Percentiles rank a stretch among this genome's conserved stretches.
phyloP scores from a whole-genome alignment of 2,797 vertebrate genomes.

The Macrochelys suwanniensis region DNA sequence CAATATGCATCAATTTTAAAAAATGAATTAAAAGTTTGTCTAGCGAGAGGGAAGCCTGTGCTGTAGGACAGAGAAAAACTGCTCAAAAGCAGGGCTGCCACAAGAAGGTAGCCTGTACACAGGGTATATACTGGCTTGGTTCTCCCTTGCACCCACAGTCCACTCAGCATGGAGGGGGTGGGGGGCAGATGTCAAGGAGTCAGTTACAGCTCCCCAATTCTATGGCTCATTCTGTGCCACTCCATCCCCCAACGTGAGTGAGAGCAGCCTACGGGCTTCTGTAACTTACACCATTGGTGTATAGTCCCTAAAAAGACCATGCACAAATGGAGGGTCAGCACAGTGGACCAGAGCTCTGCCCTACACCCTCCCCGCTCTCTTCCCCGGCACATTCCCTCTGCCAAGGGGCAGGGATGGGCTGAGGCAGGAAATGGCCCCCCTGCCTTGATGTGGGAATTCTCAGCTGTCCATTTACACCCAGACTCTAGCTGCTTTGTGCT shows the following conservation, averaged over 20 bases:
- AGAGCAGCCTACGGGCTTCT: not conserved
- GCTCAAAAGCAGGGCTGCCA: not conserved
- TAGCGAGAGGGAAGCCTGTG: not conserved
- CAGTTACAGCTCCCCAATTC: accelerated
- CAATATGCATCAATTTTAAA: not conserved
- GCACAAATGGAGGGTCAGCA: not conserved
- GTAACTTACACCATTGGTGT: not conserved
- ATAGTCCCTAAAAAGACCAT: not conserved
- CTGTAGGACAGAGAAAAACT: not conserved
- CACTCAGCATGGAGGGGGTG: accelerated
- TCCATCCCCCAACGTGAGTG: not conserved
- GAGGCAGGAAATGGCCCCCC: not conserved
- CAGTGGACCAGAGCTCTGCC: not conserved
- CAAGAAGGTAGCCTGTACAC: accelerated
- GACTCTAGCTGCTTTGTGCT: not conserved
- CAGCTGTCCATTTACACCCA: accelerated
- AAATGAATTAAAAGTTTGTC: not conserved
- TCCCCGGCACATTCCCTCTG: not conserved
- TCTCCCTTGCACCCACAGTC: not conserved
- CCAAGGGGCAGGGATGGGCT: not conserved
- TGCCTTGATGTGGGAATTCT: accelerated
- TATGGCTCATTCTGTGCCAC: accelerated
- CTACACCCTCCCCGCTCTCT: not conserved
- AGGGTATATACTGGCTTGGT: accelerated
- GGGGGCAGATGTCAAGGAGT: accelerated